Evolutionary conservation across 2,888 invertebrate genomes (phyloP).

Genomic region (Eurytoma adleriae): DNA sequence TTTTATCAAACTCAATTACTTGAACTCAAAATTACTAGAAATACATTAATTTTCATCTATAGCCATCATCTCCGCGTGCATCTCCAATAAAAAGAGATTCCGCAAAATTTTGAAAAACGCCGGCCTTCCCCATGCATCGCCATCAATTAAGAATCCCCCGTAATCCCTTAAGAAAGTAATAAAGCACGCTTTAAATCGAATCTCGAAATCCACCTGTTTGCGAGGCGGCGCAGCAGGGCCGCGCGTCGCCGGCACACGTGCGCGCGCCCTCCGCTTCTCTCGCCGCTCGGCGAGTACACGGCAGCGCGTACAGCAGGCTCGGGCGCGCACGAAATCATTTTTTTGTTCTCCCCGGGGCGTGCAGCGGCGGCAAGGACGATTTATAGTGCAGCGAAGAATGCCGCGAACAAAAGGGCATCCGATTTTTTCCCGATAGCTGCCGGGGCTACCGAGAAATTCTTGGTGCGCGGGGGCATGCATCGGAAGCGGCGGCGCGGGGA

Average conservation of each 20-base stretch:
- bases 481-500: conserved; percentile 54
- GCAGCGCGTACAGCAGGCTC: conserved; percentile 25
- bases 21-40: no score
- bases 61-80: no score
- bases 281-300: background rate
- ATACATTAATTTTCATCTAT: no score
- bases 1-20: no score
- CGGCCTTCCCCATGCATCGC: background rate
- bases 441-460: conserved; percentile 57
- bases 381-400: conserved; percentile 58
- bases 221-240: background rate
- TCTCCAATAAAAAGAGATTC: background rate
- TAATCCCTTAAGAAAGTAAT: background rate
- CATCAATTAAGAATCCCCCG: background rate
- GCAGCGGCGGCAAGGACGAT: conserved; percentile 62
- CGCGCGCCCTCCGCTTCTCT: background rate
- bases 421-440: conserved; percentile 56
- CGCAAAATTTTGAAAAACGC: background rate
- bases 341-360: conserved; percentile 47
- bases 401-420: conserved; percentile 58
- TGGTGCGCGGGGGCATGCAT: conserved; percentile 37
- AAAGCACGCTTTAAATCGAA: background rate
- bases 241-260: background rate
- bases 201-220: conserved; percentile 33
- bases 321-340: conserved; percentile 43